Conservation (phyloP, 2,113 vertebrate species). For the Chionomys nivalis region DNA sequence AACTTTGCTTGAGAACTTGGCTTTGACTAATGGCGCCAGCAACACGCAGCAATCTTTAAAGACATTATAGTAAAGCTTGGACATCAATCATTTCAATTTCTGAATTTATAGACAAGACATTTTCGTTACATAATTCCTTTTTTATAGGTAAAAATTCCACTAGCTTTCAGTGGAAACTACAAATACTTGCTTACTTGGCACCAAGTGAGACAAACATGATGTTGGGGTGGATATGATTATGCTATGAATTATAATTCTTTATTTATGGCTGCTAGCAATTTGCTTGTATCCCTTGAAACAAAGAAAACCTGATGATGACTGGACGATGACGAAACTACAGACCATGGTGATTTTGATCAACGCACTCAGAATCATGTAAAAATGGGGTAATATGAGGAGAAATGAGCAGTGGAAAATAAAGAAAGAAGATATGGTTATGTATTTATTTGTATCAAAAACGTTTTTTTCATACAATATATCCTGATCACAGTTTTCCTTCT, state of each 20-base stretch:
- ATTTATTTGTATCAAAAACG: background rate
- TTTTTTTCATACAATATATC: background rate
- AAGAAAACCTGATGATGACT: background rate
- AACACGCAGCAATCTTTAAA: slow-evolving; percentile 8
- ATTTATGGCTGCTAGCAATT: background rate
- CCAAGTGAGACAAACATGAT: background rate
- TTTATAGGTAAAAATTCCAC: background rate
- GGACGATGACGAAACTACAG: background rate
- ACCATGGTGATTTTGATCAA: background rate
- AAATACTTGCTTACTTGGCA: background rate
- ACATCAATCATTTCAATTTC: slow-evolving; percentile 51
- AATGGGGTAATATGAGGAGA: background rate
- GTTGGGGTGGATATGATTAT: background rate
- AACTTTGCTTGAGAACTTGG: slow-evolving; percentile 55
- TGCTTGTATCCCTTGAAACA: background rate
- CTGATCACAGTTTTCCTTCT: background rate
- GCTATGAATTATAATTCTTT: slow-evolving; percentile 18
- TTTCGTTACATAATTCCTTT: slow-evolving; percentile 18
- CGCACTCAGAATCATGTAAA: background rate
- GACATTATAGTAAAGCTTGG: slow-evolving; percentile 11
- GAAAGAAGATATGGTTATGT: background rate
- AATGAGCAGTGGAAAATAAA: background rate
- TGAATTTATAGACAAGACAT: background rate
- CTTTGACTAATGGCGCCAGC: slow-evolving; percentile 17
- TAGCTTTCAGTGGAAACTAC: background rate